Evolutionary conservation across 2,113 vertebrate species (phyloP), one percentile per base, ranked within the genome.

Genomic region (Alectura lathami): DNA sequence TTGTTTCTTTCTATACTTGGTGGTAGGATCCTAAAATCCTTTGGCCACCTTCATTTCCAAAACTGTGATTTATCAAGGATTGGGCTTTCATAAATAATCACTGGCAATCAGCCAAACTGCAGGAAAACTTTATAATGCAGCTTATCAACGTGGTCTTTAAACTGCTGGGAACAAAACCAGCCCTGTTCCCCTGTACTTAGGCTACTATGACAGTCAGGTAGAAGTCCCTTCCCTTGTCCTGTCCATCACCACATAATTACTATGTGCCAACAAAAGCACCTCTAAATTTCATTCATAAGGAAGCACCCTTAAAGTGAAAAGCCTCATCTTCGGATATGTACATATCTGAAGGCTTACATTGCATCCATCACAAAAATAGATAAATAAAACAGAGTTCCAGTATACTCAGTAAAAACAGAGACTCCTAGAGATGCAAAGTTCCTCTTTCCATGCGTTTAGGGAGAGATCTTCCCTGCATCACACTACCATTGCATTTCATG

Each of bases 61-160:
- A 48, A 12, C 56, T 89, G 83, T 89, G 83, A 30, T 94, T 91
- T 75, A 70, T 86, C 68, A 88, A 70, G 29, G 45, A 21, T 54
- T 11, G 50, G 10, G 18, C 67, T 57, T 66, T 77, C 57, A 48
- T 74, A 88, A 92, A 72, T 84, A 47, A 57, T 62, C 62, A 59
- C 22, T 85, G 74, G 42, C 45, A 62, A 27, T 67, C 63, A 83
- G 54, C 42, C 26, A 62, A 69, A 11, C 20, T 60, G 30, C 76
- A 79, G 42, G 34, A 86, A 91, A 90, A 70, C 42, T 88, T 91
- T 38, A n/a, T 77, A 67, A 67, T 70, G 10, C 38, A 57, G 32
- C 26, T 83, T 77, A 38, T 85, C 38, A 69, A 32, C 34, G 42
- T 38, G 50, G 22, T 74, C n/a, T 85, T 83, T 50, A 43, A 63